These are phyloP conservation scores for Rhagoletis zephyria DNA, from an alignment of 1,140 invertebrate species.

Conservation along the genomic window DNA sequence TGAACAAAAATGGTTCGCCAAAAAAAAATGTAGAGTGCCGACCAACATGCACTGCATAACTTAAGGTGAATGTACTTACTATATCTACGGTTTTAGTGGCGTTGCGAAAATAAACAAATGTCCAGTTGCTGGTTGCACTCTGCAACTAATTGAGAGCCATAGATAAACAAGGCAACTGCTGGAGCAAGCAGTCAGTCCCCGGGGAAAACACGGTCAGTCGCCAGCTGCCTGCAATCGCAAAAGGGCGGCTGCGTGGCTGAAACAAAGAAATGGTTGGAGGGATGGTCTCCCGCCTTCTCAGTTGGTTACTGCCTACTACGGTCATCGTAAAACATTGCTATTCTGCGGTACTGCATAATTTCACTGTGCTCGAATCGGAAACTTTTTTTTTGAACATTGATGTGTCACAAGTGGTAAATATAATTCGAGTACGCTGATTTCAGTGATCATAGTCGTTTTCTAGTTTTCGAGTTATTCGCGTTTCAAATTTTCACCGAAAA, in stretches of 20 bases:
- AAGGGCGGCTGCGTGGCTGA: not conserved
- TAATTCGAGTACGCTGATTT: no score
- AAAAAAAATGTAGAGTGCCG: conserved; percentile 2
- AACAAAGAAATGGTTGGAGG: not conserved
- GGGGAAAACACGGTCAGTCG: conserved; percentile 25
- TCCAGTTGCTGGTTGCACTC: conserved; percentile 44
- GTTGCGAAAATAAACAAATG: conserved; percentile 51
- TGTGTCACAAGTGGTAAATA: no score
- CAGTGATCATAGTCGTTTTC: no score
- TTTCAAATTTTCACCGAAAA: no score
- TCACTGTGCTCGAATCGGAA: not conserved
- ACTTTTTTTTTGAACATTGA: no score
- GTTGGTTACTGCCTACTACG: not conserved
- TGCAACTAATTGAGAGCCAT: conserved; percentile 49
- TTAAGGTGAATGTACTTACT: conserved; percentile 46
- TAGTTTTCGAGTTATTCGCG: no score
- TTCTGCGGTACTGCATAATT: conserved; percentile 32
- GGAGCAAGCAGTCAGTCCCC: conserved; percentile 21
- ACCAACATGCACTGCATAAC: conserved; percentile 42
- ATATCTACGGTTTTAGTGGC: conserved; percentile 30
- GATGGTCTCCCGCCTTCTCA: not conserved
- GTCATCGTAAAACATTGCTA: conserved; percentile 22
- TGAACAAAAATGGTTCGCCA: not conserved
- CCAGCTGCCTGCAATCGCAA: not conserved
- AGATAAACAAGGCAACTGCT: conserved; percentile 39